Percentiles rank a stretch among this genome's conserved stretches.
Evolutionary conservation across 2,113 vertebrate genomes (phyloP).

Genomic region (Eptesicus fuscus): DNA sequence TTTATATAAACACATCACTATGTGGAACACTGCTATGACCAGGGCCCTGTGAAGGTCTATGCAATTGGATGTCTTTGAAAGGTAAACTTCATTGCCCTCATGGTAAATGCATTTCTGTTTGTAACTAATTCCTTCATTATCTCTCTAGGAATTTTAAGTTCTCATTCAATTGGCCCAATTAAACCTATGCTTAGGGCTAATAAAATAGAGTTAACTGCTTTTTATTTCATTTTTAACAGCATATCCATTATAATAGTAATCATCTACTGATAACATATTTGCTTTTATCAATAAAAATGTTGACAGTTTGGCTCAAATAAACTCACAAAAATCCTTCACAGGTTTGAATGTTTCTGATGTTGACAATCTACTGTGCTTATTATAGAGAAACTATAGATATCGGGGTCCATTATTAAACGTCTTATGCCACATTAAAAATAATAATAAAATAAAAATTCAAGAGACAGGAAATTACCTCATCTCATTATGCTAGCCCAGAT

Average conservation of each 20-base stretch:
- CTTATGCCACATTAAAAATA: no score
- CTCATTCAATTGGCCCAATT: background rate
- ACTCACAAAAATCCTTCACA: no score
- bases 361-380: no score
- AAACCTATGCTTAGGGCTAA: background rate
- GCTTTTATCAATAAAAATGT: background rate
- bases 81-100: background rate
- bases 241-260: background rate
- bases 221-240: background rate
- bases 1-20: background rate
- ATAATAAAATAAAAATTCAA: background rate
- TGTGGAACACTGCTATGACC: background rate
- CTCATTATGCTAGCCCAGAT: background rate
- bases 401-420: no score
- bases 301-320: no score
- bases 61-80: background rate
- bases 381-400: no score
- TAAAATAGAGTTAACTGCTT: background rate
- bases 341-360: no score
- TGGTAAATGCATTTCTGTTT: background rate
- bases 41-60: background rate
- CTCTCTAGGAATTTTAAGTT: background rate
- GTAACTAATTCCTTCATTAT: background rate
- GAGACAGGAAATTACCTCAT: background rate
- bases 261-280: background rate